phyloP scores from a whole-genome alignment of 2,797 vertebrate species.

The Catamblyrhynchus diadema region DNA sequence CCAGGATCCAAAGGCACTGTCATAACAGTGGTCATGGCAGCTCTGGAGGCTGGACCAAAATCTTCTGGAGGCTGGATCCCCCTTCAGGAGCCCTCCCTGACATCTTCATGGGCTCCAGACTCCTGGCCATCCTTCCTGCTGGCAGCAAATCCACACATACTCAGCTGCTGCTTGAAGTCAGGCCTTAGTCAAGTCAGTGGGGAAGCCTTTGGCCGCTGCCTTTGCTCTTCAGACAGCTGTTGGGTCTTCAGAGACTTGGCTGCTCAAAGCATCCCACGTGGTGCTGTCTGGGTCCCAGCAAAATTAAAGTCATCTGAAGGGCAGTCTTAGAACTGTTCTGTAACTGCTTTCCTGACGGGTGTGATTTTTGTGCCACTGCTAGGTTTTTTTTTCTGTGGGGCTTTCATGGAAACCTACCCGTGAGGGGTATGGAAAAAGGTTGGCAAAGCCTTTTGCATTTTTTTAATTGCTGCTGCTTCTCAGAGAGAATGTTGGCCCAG shows the following conservation, averaged over 20 bases:
- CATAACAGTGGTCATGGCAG: rapidly evolving
- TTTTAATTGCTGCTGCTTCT: neutral
- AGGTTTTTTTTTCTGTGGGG: neutral
- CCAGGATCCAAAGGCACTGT: neutral
- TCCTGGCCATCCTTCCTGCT: neutral
- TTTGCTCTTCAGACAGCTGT: neutral
- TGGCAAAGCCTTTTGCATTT: neutral
- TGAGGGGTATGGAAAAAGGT: neutral
- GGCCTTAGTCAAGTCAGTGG: neutral
- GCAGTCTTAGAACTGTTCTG: neutral
- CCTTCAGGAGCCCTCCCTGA: neutral
- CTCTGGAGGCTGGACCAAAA: neutral
- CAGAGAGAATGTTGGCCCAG: neutral
- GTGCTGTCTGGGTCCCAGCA: neutral
- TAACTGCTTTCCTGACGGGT: rapidly evolving
- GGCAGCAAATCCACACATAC: neutral
- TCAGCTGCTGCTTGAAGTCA: neutral
- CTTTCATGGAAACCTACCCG: rapidly evolving
- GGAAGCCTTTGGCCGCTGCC: neutral
- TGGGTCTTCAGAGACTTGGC: neutral
- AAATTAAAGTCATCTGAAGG: neutral
- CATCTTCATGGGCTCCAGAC: neutral
- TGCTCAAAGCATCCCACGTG: neutral
- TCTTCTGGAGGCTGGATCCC: neutral
- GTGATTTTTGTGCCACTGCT: neutral